These are phyloP conservation scores for Eptesicus fuscus DNA, from an alignment of 2,113 vertebrate genomes.

Conservation along the genomic window DNA sequence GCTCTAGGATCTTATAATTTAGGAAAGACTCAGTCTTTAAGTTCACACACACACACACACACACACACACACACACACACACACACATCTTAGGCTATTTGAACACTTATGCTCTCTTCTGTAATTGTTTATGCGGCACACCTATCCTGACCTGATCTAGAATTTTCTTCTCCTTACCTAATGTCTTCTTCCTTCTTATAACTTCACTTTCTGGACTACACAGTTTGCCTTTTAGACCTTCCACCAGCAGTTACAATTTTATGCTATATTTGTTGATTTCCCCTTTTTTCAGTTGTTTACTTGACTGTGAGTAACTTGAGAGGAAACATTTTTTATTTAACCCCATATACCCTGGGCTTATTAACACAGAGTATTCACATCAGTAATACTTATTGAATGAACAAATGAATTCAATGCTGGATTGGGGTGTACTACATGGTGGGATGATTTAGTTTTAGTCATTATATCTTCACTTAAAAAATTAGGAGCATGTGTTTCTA, in stretches of 20 bases:
- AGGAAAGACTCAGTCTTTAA: not conserved
- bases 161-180: not conserved
- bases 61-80: not conserved
- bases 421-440: not conserved
- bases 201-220: not conserved
- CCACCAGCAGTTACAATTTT: not conserved
- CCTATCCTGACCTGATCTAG: not conserved
- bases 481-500: not conserved
- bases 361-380: not conserved
- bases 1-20: not conserved
- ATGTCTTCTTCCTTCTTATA: not conserved
- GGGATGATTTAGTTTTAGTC: not conserved
- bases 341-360: not conserved
- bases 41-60: not conserved
- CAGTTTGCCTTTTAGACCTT: not conserved
- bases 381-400: not conserved
- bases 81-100: not conserved
- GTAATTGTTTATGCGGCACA: not conserved
- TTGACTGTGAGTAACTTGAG: not conserved
- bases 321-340: too few species aligned
- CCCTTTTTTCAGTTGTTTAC: not conserved
- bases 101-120: not conserved
- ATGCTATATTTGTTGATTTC: not conserved
- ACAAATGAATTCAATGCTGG: not conserved
- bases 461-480: constrained; percentile 12